These are phyloP conservation scores for Gastrophysa polygoni DNA, from an alignment of 2,888 invertebrate genomes.

Conservation along the genomic window DNA sequence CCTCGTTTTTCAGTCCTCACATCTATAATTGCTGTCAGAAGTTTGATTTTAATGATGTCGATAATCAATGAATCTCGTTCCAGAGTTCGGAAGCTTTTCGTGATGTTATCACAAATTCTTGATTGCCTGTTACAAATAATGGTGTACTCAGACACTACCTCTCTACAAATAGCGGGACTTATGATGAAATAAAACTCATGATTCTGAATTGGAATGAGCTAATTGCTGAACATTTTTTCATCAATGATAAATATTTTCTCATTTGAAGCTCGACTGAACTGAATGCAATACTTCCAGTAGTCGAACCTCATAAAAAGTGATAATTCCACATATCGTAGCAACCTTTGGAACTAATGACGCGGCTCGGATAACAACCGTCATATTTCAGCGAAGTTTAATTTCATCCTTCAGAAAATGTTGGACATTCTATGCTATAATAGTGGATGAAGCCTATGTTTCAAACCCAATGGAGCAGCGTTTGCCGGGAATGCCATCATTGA, in stretches of 20 bases:
- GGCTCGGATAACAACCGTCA: slow-evolving; percentile 44
- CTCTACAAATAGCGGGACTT: no score
- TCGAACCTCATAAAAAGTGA: neutral
- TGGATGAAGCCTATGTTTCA: slow-evolving; percentile 46
- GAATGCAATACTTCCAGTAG: neutral
- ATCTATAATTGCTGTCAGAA: slow-evolving; percentile 2
- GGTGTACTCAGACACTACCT: no score
- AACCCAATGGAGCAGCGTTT: slow-evolving; percentile 42
- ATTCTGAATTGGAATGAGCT: no score
- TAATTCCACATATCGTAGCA: slow-evolving; percentile 10
- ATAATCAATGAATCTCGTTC: neutral
- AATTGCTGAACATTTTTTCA: no score
- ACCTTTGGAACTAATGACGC: slow-evolving; percentile 44
- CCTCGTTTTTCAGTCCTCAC: neutral
- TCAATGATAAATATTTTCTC: no score
- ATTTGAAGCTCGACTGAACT: no score
- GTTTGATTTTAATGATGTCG: neutral
- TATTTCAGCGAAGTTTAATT: slow-evolving; percentile 50
- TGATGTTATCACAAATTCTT: neutral
- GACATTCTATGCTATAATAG: slow-evolving; percentile 50
- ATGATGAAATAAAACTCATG: no score
- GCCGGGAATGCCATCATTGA: slow-evolving; percentile 38
- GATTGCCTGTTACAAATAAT: no score
- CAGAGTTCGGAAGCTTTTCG: neutral
- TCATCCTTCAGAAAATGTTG: slow-evolving; percentile 50